Evolutionary conservation across 2,888 invertebrate genomes (phyloP).

Genomic region (Gerris lacustris): DNA sequence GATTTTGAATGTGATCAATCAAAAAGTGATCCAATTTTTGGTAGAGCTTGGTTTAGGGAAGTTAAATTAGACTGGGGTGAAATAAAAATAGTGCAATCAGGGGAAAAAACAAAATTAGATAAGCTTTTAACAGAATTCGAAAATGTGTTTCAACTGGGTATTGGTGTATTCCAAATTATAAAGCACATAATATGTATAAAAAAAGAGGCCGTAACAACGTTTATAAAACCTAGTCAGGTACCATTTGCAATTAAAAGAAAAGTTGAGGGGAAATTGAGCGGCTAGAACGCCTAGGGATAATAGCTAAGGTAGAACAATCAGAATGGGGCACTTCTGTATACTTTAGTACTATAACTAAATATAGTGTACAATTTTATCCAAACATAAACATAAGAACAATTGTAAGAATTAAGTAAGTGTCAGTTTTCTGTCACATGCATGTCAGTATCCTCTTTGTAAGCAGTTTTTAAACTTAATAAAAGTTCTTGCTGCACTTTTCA

Average conservation of each 20-base stretch:
- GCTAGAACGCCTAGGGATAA: neutral
- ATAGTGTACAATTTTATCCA: too few relatives aligned
- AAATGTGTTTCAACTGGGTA: neutral
- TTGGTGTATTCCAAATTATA: neutral
- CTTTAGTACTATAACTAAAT: too few relatives aligned
- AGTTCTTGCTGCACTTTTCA: too few relatives aligned
- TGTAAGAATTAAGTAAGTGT: too few relatives aligned
- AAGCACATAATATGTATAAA: neutral
- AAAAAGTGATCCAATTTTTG: conserved; percentile 1
- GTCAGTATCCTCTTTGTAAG: too few relatives aligned
- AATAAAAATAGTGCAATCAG: neutral
- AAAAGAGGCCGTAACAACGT: neutral
- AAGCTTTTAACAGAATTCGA: neutral
- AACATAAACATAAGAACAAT: too few relatives aligned
- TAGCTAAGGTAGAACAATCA: neutral
- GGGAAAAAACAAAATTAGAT: neutral
- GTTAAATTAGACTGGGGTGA: neutral
- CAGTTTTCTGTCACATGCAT: too few relatives aligned
- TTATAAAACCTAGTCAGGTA: neutral
- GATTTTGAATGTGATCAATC: neutral
- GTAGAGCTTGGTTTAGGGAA: neutral
- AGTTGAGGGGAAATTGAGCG: neutral
- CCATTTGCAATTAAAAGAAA: too few relatives aligned
- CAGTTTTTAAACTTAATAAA: too few relatives aligned
- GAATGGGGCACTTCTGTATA: neutral